Percentiles rank a stretch among this genome's conserved stretches.
Evolutionary conservation across 2,888 invertebrate genomes (phyloP).

Genomic region (Mamestra brassicae): DNA sequence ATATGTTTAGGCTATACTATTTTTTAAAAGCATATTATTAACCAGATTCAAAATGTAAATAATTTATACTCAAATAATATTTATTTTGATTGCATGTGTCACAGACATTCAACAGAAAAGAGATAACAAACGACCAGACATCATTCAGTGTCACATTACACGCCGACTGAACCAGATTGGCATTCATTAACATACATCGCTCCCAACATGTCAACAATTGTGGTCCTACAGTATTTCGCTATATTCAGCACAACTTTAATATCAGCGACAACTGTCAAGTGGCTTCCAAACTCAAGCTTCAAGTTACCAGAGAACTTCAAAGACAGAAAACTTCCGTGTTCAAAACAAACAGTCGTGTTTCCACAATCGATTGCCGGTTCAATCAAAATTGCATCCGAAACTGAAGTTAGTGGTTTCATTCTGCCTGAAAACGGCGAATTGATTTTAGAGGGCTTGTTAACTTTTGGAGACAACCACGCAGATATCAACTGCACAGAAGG

Average conservation of each 20-base stretch:
- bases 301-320: conserved; percentile 81
- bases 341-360: conserved; percentile 84
- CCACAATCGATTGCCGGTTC: conserved; percentile 77
- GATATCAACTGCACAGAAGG: conserved; percentile 76
- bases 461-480: conserved; percentile 73
- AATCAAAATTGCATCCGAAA: conserved; percentile 72
- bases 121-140: conserved; percentile 67
- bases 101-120: conserved; percentile 2
- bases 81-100: background rate
- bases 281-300: conserved; percentile 83
- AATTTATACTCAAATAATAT: background rate
- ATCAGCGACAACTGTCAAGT: conserved; percentile 78
- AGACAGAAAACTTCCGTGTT: conserved; percentile 82
- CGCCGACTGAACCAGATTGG: conserved; percentile 57
- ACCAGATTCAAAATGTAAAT: background rate
- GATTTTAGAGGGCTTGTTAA: conserved; percentile 77
- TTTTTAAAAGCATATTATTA: background rate
- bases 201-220: conserved; percentile 61
- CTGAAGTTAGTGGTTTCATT: conserved; percentile 76
- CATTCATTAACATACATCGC: conserved; percentile 71
- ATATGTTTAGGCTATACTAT: no score
- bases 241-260: conserved; percentile 65
- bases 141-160: conserved; percentile 81
- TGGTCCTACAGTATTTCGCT: conserved; percentile 37
- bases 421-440: conserved; percentile 85